Evolutionary conservation across 1,140 invertebrate genomes (phyloP).

Genomic region (Acromyrmex echinatior): DNA sequence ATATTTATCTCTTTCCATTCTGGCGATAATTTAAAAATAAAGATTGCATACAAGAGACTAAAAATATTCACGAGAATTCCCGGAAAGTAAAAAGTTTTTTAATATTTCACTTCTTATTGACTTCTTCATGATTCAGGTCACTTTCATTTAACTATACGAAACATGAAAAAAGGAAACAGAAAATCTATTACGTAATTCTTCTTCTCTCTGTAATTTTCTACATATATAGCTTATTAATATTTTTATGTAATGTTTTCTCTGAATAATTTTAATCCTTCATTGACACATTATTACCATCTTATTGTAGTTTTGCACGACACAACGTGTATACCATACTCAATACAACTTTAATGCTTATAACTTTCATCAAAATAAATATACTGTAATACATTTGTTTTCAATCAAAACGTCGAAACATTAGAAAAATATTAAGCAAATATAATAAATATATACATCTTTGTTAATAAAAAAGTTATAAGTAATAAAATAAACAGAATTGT

Average conservation of each 20-base stretch:
- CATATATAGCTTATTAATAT: neutral
- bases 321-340: too few species aligned
- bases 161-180: neutral
- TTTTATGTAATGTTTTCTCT: neutral
- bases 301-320: too few species aligned
- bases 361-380: too few species aligned
- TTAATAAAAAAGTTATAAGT: too few species aligned
- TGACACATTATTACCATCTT: too few species aligned
- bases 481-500: too few species aligned
- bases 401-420: too few species aligned
- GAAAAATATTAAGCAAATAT: too few species aligned
- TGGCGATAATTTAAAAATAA: constrained; percentile 18
- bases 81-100: neutral
- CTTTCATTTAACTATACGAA: constrained; percentile 35
- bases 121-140: neutral
- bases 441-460: too few species aligned
- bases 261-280: too few species aligned
- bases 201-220: neutral
- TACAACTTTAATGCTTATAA: too few species aligned
- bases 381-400: too few species aligned
- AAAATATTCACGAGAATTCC: neutral
- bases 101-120: constrained; percentile 2
- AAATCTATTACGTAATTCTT: neutral
- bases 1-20: constrained; percentile 14
- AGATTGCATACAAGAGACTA: neutral